Percentiles rank a stretch among this genome's conserved stretches.
Evolutionary conservation across 2,797 vertebrate species (phyloP).

Genomic region (Apogon hyalosoma): DNA sequence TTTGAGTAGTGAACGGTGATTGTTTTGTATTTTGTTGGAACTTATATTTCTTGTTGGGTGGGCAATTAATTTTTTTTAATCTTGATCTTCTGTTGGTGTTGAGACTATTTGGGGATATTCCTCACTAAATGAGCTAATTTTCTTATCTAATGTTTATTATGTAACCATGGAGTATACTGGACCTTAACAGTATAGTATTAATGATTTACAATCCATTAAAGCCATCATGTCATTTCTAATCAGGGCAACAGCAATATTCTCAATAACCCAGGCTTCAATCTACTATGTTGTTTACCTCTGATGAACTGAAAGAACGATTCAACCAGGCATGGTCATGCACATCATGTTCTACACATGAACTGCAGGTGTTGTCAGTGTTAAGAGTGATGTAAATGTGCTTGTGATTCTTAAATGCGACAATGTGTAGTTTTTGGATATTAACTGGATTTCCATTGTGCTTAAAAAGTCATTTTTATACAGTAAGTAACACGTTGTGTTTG

Average conservation of each 20-base stretch:
- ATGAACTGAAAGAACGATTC: slow-evolving; percentile 34
- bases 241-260: slow-evolving; percentile 61
- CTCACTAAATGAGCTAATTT: slow-evolving; percentile 37
- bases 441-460: slow-evolving; percentile 53
- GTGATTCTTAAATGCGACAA: slow-evolving; percentile 50
- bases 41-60: slow-evolving; percentile 28
- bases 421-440: slow-evolving; percentile 45
- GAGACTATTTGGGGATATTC: slow-evolving; percentile 43
- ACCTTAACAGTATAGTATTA: slow-evolving; percentile 68
- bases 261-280: slow-evolving; percentile 43
- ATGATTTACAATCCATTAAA: slow-evolving; percentile 51
- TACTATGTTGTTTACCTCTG: slow-evolving; percentile 49
- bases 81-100: slow-evolving; percentile 34
- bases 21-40: slow-evolving; percentile 13
- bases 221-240: slow-evolving; percentile 48
- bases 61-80: slow-evolving; percentile 33
- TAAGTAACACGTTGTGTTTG: slow-evolving; percentile 56
- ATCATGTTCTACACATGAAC: slow-evolving; percentile 47
- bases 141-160: slow-evolving; percentile 37
- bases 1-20: slow-evolving; percentile 42
- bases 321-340: slow-evolving; percentile 44
- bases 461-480: slow-evolving; percentile 64
- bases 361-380: slow-evolving; percentile 50
- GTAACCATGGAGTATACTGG: slow-evolving; percentile 33
- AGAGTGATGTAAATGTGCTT: slow-evolving; percentile 51